These are phyloP conservation scores for Lordiphosa collinella DNA, from an alignment of 1,140 invertebrate species.

Conservation along the genomic window DNA sequence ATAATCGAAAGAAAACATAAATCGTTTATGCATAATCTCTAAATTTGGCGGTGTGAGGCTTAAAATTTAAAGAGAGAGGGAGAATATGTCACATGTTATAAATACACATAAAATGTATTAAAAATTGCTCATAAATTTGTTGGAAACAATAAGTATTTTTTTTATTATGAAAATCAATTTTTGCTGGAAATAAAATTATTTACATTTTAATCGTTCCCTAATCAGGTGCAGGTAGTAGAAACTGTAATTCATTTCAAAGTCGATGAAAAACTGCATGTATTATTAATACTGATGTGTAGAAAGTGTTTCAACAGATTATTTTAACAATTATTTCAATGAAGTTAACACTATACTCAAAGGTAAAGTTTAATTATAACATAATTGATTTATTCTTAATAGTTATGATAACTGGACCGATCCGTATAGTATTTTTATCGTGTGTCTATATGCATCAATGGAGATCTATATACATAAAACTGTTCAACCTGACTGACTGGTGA, in stretches of 20 bases:
- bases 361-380: no score
- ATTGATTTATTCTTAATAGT: no score
- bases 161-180: slow-evolving; percentile 2
- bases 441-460: no score
- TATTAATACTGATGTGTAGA: no score
- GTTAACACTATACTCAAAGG: no score
- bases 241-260: slow-evolving; percentile 30
- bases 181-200: slow-evolving; percentile 7
- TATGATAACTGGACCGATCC: no score
- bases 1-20: slow-evolving; percentile 1
- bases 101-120: slow-evolving; percentile 61
- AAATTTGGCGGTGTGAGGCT: slow-evolving; percentile 25
- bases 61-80: neutral
- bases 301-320: no score
- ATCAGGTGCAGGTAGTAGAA: slow-evolving; percentile 22
- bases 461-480: no score
- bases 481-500: no score
- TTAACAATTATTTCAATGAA: no score
- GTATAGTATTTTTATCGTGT: no score
- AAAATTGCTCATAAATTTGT: slow-evolving; percentile 55
- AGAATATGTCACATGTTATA: slow-evolving; percentile 36
- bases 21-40: slow-evolving; percentile 34
- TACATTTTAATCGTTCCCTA: slow-evolving; percentile 22
- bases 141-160: slow-evolving; percentile 25
- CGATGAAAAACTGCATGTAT: no score